Evolutionary conservation across 2,113 vertebrate genomes (phyloP).

Genomic region (human (Homo sapiens)): DNA sequence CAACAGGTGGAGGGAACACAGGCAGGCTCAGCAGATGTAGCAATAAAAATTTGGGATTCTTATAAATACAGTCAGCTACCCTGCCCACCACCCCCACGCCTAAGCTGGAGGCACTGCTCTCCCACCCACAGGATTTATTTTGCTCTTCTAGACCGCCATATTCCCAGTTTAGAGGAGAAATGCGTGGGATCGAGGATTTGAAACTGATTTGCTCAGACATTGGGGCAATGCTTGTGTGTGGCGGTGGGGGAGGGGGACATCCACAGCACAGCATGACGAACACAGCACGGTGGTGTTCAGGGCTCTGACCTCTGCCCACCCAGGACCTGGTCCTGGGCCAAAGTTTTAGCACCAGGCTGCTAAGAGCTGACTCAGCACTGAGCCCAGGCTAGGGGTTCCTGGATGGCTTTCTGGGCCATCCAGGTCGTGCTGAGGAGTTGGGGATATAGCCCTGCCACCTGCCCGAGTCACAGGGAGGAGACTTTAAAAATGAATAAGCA

Average conservation of each 20-base stretch:
- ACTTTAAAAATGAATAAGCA: neutral
- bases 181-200: neutral
- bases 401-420: neutral
- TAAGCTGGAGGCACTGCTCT: neutral
- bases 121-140: neutral
- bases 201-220: neutral
- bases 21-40: neutral
- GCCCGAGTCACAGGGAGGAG: neutral
- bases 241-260: neutral
- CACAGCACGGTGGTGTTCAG: neutral
- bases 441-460: neutral
- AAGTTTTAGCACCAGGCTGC: neutral
- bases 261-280: neutral
- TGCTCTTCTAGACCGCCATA: neutral
- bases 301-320: neutral
- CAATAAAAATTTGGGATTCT: neutral
- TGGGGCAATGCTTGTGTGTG: rapidly evolving
- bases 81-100: rapidly evolving
- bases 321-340: neutral
- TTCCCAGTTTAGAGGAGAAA: neutral
- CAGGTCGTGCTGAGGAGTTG: neutral
- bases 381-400: neutral
- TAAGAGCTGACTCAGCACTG: neutral
- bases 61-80: neutral
- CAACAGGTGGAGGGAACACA: neutral